Evolutionary conservation across 2,888 invertebrate genomes (phyloP), one percentile per base, ranked within the genome.

Genomic region (Anoncus sp.): DNA sequence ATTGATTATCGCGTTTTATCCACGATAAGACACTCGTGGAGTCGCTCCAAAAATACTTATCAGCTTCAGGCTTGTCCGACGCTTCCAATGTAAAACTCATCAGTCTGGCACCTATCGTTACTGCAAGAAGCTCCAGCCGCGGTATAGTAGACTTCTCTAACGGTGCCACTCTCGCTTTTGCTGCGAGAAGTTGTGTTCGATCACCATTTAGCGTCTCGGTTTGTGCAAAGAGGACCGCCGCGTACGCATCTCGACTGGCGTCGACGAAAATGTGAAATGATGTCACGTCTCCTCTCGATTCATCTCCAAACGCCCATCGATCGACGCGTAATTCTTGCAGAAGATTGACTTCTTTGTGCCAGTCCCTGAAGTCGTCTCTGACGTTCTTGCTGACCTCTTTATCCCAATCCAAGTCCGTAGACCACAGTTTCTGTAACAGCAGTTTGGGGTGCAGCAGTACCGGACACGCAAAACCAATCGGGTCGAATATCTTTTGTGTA

Each of bases 121-220:
- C 84, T 6, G 81, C 87, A 40, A 88, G 55, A 38, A 88, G 69
- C 77, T 89, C 87, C n/a, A 89, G 69, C n/a, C 87, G 69, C 1
- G 87, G 87, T 51, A 88, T 87, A 1, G 84, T 86, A 16, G 80
- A 67, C 47, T 76, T 81, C 60, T 84, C 82, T 2, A 81, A 18
- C 0, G 87, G 85, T 20, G 86, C 81, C 18, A 89, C 83, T 78
- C 88, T 81, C 16, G 85, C 24, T 71, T 85, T 85, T 5, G 86
- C 85, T 31, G 75, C 69, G 12, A 87, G 14, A 18, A 87, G 72
- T 35, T 81, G 80, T 3, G 86, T 82, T 16, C 51, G 53, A 1
- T 82, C 70, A 27, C 62, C 57, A 2, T 60, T 57, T 14, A 53
- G 49, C 24, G n/a, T 55, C 62, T 83, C 79, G 3, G 60, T 63